Conservation (phyloP, 53 echinoderm and acorn worm genomes). For the Luidia sarsii region DNA sequence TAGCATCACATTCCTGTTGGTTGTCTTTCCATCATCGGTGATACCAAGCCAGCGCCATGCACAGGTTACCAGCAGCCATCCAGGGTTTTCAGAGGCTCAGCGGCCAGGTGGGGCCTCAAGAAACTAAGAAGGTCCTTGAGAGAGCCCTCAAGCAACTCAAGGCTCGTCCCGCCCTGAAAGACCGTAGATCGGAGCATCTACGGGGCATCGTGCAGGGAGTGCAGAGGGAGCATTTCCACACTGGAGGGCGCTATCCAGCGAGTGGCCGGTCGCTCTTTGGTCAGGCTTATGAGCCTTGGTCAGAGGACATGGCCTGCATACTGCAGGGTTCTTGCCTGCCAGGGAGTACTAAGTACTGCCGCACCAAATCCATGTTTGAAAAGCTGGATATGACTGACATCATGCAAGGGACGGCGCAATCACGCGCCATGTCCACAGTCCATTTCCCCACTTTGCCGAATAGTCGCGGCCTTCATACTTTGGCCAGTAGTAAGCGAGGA, state of each 20-base stretch:
- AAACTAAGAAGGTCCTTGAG: slow-evolving; percentile 47
- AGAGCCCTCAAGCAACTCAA: slow-evolving; percentile 54
- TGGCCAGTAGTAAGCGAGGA: not conserved
- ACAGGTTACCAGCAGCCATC: slow-evolving; percentile 58
- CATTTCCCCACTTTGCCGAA: not conserved
- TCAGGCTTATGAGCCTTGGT: slow-evolving; percentile 77
- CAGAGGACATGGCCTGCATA: slow-evolving; percentile 93
- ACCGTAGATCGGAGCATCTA: slow-evolving; percentile 6
- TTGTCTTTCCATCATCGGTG: too few species aligned
- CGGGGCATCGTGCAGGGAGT: slow-evolving; percentile 37
- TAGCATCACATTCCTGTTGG: too few species aligned
- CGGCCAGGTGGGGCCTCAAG: slow-evolving; percentile 50
- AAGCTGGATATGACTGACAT: slow-evolving; percentile 70
- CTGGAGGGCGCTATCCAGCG: slow-evolving; percentile 44
- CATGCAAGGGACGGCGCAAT: slow-evolving; percentile 54
- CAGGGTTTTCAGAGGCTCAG: slow-evolving; percentile 67
- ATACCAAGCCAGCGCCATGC: slow-evolving; percentile 57
- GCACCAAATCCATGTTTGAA: slow-evolving; percentile 92
- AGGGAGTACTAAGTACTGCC: slow-evolving; percentile 92
- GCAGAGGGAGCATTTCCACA: slow-evolving; percentile 65
- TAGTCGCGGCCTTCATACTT: slow-evolving; percentile 7
- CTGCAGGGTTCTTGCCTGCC: slow-evolving; percentile 95
- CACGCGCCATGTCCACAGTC: slow-evolving; percentile 44
- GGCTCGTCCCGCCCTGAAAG: slow-evolving; percentile 10
- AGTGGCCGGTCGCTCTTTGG: slow-evolving; percentile 52